Conservation (phyloP, 2,797 vertebrate species). For the Calcarius lapponicus region DNA sequence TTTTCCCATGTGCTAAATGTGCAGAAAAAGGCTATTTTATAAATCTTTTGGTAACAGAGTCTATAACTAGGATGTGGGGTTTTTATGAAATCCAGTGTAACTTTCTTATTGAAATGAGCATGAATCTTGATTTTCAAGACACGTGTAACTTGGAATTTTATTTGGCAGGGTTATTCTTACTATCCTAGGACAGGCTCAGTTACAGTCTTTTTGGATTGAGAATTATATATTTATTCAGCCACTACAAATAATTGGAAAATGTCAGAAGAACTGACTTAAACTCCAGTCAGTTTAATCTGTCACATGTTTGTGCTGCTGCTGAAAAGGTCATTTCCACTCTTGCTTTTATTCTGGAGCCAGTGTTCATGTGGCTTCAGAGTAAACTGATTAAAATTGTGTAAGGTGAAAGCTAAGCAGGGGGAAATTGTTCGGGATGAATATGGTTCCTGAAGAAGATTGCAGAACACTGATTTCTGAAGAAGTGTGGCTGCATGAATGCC, state of each 20-base stretch:
- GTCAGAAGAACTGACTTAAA: not conserved
- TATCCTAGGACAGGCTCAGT: not conserved
- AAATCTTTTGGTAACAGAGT: not conserved
- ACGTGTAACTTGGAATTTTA: not conserved
- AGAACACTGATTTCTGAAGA: not conserved
- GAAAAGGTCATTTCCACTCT: not conserved
- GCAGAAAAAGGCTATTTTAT: not conserved
- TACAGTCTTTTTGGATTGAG: not conserved
- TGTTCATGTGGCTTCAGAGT: not conserved
- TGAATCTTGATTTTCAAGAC: not conserved
- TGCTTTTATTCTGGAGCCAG: not conserved
- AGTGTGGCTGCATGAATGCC: not conserved
- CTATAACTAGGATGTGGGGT: rapidly evolving
- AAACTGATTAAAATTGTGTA: not conserved
- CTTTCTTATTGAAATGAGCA: not conserved
- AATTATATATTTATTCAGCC: not conserved
- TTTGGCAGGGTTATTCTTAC: not conserved
- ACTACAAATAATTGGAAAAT: not conserved
- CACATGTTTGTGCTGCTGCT: not conserved
- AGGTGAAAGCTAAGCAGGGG: not conserved
- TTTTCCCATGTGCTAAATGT: not conserved
- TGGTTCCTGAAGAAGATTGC: not conserved
- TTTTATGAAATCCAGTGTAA: not conserved
- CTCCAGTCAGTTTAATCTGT: not conserved
- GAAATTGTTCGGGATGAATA: not conserved